phyloP scores from a whole-genome alignment of 2,888 invertebrate species.

The Ecliptopera silaceata region DNA sequence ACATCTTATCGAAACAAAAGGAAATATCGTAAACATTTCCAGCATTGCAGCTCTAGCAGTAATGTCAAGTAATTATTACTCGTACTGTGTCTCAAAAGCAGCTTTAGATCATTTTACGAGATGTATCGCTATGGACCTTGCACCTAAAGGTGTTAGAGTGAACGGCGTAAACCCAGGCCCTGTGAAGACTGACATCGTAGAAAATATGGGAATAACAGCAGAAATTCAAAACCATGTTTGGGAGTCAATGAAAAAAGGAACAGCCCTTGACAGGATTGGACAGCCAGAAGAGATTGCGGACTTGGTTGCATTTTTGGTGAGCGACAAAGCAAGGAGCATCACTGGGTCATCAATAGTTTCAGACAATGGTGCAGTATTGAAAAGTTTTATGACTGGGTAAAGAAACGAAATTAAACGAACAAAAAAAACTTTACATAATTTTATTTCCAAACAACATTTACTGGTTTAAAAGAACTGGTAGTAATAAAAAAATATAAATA shows the following conservation, averaged over 20 bases:
- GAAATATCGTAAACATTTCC: slow-evolving; percentile 50
- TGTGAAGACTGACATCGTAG: slow-evolving; percentile 66
- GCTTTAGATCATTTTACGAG: slow-evolving; percentile 92
- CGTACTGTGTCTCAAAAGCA: slow-evolving; percentile 46
- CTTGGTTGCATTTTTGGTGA: slow-evolving; percentile 92
- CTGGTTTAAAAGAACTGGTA: too few relatives aligned
- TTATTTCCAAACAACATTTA: too few relatives aligned
- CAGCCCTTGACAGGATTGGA: slow-evolving; percentile 88
- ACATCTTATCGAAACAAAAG: slow-evolving; percentile 44
- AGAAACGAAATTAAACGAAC: neutral
- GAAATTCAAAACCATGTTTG: slow-evolving; percentile 53
- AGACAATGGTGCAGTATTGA: slow-evolving; percentile 38
- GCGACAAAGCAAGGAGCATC: slow-evolving; percentile 83
- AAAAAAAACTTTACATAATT: neutral
- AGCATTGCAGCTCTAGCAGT: slow-evolving; percentile 36
- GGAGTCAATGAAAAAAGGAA: slow-evolving; percentile 88
- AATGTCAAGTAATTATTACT: slow-evolving; percentile 12
- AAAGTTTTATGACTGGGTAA: neutral
- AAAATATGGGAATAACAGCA: slow-evolving; percentile 50
- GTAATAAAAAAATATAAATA: too few relatives aligned
- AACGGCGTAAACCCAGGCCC: slow-evolving; percentile 95
- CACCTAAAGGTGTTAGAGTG: slow-evolving; percentile 87
- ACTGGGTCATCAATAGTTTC: slow-evolving; percentile 84
- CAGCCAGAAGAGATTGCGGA: slow-evolving; percentile 79
- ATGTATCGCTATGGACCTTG: slow-evolving; percentile 91